Conservation (phyloP, 2,113 vertebrate species). For the Notothenia rossii region DNA sequence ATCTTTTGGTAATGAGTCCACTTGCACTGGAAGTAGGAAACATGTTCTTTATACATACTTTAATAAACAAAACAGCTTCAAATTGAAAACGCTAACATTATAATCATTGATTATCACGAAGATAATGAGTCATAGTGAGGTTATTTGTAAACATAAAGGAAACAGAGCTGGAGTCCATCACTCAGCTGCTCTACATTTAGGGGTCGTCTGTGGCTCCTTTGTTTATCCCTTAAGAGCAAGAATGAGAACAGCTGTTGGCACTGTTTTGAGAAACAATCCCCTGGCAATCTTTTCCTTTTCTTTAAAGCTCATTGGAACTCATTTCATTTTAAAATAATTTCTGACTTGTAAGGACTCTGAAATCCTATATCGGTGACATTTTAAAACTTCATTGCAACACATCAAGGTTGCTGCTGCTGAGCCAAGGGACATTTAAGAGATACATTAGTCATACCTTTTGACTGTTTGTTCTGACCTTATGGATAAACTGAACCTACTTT, state of each 20-base stretch:
- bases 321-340: constrained; percentile 71
- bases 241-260: constrained; percentile 76
- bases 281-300: constrained; percentile 66
- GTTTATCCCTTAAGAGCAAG: constrained; percentile 59
- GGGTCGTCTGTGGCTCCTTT: constrained; percentile 58
- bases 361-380: constrained; percentile 78
- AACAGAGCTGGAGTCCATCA: constrained; percentile 38
- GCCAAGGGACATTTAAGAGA: constrained; percentile 60
- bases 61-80: background rate
- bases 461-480: constrained; percentile 24
- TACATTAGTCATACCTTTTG: constrained; percentile 70
- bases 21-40: background rate
- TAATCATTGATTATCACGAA: background rate
- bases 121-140: background rate
- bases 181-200: constrained; percentile 59
- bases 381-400: constrained; percentile 61
- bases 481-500: constrained; percentile 24
- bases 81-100: background rate
- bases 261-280: constrained; percentile 62
- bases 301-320: constrained; percentile 67
- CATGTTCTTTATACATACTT: background rate
- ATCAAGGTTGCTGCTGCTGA: constrained; percentile 34
- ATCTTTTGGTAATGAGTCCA: background rate
- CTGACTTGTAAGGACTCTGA: constrained; percentile 75
- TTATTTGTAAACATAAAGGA: constrained; percentile 39